phyloP scores from a whole-genome alignment of 2,888 invertebrate genomes.

The Orthonevra nobilis region DNA sequence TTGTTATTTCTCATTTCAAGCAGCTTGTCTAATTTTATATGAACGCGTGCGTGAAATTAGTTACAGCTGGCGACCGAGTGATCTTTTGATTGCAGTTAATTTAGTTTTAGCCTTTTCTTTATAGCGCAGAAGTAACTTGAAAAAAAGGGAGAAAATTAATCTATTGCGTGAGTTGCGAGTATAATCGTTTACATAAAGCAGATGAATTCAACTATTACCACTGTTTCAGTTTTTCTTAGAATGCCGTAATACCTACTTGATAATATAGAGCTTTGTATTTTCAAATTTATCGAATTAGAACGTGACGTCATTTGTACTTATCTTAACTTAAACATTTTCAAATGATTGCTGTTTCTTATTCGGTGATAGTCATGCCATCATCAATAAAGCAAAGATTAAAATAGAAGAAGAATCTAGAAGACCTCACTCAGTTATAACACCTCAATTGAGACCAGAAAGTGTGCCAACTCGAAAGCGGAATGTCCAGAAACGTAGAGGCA shows the following conservation, averaged over 20 bases:
- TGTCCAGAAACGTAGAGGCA: constrained; percentile 36
- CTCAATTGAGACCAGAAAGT: constrained; percentile 26
- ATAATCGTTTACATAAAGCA: constrained; percentile 3
- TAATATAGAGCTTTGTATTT: no score
- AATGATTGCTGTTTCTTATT: constrained; percentile 5
- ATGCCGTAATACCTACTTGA: no score
- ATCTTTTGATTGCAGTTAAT: constrained; percentile 52
- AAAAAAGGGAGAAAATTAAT: constrained; percentile 4
- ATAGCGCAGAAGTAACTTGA: neutral
- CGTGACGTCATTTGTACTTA: constrained; percentile 21
- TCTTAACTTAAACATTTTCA: neutral
- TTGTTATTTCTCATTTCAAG: constrained; percentile 9
- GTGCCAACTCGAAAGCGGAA: constrained; percentile 40
- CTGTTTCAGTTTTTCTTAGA: no score
- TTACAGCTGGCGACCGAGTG: constrained; percentile 29
- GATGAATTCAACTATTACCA: neutral
- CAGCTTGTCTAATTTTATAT: neutral
- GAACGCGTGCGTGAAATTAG: constrained; percentile 63
- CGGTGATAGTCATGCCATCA: constrained; percentile 26
- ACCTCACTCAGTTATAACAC: no score
- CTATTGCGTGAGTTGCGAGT: constrained; percentile 23
- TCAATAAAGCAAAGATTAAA: neutral
- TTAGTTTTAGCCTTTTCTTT: constrained; percentile 5
- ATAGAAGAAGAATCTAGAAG: neutral
- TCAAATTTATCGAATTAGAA: no score